Evolutionary conservation across 2,888 invertebrate species (phyloP).

Genomic region (Nomada fucata): DNA sequence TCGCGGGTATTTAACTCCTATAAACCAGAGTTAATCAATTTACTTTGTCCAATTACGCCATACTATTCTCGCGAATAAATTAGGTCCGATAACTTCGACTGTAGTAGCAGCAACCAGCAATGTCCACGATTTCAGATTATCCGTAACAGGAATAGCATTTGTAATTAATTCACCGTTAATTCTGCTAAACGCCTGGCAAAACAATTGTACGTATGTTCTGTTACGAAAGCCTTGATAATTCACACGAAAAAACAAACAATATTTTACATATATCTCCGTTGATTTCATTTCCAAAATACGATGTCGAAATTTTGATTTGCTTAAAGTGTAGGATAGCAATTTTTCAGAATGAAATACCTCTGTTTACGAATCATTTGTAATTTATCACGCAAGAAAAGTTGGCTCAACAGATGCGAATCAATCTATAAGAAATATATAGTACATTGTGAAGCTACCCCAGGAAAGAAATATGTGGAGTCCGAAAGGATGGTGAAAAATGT

Average conservation of each 20-base stretch:
- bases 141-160: background rate
- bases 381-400: no score
- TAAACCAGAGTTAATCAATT: background rate
- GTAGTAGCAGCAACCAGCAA: background rate
- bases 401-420: background rate
- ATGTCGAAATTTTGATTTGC: no score
- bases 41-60: background rate
- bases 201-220: background rate
- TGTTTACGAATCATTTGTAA: no score
- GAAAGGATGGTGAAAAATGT: slow-evolving; percentile 17
- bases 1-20: background rate
- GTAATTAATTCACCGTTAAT: background rate
- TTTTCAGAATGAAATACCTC: no score
- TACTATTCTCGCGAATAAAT: background rate
- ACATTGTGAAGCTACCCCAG: background rate
- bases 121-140: background rate
- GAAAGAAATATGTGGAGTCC: background rate
- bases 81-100: background rate
- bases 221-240: no score
- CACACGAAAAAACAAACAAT: no score
- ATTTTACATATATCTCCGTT: no score
- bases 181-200: background rate
- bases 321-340: no score
- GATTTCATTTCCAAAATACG: no score
- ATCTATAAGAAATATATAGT: background rate